phyloP scores from a whole-genome alignment of 1,140 invertebrate species.

The Pentalonia nigronervosa region DNA sequence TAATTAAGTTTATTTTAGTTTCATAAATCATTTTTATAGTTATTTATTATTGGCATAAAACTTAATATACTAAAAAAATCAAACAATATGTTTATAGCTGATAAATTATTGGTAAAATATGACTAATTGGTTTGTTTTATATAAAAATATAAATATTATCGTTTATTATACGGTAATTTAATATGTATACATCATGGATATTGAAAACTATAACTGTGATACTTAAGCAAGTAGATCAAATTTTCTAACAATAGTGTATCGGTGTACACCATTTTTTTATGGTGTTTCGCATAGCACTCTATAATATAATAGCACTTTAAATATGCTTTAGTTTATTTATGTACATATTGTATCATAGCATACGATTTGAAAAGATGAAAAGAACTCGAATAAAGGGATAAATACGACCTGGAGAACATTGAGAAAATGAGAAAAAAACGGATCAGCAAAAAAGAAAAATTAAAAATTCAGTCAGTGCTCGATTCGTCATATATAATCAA shows the following conservation, averaged over 20 bases:
- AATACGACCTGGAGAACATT: not conserved
- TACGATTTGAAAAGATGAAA: not conserved
- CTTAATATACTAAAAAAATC: too few relatives aligned
- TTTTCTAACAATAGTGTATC: not conserved
- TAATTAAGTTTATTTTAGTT: too few relatives aligned
- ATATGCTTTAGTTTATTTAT: not conserved
- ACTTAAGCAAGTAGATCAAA: not conserved
- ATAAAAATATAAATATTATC: too few relatives aligned
- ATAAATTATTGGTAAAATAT: too few relatives aligned
- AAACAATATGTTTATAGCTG: too few relatives aligned
- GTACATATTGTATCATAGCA: not conserved
- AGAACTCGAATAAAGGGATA: not conserved
- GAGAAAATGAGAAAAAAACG: not conserved
- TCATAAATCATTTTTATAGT: too few relatives aligned
- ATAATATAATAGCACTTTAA: not conserved
- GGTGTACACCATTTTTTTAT: not conserved
- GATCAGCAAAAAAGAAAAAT: not conserved
- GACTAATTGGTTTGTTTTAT: too few relatives aligned
- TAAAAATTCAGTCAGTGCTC: not conserved
- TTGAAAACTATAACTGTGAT: not conserved
- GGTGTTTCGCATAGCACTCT: not conserved
- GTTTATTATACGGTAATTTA: too few relatives aligned
- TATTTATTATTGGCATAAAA: too few relatives aligned
- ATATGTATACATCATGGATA: too few relatives aligned
- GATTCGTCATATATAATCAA: not conserved